Evolutionary conservation across 2,797 vertebrate species (phyloP), one percentile per base, ranked within the genome.

Genomic region (Semotilus atromaculatus): DNA sequence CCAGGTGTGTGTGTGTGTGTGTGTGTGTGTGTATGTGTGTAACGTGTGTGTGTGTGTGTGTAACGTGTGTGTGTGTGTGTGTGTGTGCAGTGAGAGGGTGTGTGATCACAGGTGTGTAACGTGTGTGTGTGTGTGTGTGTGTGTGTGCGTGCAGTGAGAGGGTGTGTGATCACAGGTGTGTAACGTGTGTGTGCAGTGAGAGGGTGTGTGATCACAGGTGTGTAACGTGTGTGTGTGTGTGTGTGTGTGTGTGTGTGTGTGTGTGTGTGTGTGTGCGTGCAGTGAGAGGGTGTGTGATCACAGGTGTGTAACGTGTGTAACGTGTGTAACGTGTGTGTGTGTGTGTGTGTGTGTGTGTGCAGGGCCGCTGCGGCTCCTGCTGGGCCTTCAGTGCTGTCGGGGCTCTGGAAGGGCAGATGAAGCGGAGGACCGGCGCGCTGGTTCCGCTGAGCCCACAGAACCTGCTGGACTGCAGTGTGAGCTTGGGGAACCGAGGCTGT

Each of bases 321-420:
- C n/a, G n/a, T 55, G 31, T 70, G 45, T 55, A n/a, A n/a, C n/a
- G 45, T 86, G 48, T 55, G 45, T 86, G 45, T 83, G 21, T 26
- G 31, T 55, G 31, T 70, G 45, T 55, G 45, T 86, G 48, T 55
- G 45, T 86, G 45, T 83, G 21, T 55, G 31, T 26, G 5, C 26
- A 95, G 95, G 95, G 95, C 0, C 23, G 72, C 0, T 96, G 95
- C 60, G 94, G 94, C 3, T 95, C 95, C 0, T 96, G 95, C 86
- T 96, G 96, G 95, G 95, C 95, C 4, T 96, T 96, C 90, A 95
- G 95, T 85, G 89, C 95, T 36, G 29, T 92, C 31, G 96, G 95
- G 36, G 93, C 94, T 58, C 91, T 96, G 0, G 95, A 96, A 86
- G 96, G 92, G 16, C 95, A 95, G 85, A 93, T 96, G 89, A 95